A percentile compares a stretch with the other conserved stretches of the same genome.
Conservation (phyloP, 2,113 vertebrate genomes). For the Murina feae region DNA sequence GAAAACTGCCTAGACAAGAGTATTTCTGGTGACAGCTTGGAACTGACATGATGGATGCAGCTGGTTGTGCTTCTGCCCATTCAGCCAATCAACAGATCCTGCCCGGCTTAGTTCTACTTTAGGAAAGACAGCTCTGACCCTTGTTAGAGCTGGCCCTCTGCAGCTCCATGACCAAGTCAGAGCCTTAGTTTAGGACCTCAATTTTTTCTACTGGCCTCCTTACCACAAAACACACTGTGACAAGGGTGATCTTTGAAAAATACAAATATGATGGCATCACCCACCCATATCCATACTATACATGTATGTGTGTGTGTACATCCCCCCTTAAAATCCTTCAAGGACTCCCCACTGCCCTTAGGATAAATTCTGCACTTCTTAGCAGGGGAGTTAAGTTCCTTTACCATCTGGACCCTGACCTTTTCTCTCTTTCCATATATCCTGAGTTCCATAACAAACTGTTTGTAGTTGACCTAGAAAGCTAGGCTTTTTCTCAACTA, state of each 20-base stretch:
- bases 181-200: neutral
- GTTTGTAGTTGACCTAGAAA: neutral
- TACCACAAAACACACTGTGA: neutral
- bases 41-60: neutral
- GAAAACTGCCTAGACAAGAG: neutral
- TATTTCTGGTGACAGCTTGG: neutral
- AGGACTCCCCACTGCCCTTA: neutral
- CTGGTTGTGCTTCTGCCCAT: neutral
- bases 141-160: neutral
- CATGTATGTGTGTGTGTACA: neutral
- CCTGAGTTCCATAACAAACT: neutral
- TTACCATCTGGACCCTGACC: neutral
- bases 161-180: neutral
- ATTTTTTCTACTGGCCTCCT: neutral
- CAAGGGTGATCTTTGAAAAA: neutral
- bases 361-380: neutral
- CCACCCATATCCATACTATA: neutral
- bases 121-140: neutral
- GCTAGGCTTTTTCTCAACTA: neutral
- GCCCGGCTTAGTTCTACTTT: neutral
- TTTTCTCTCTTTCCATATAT: neutral
- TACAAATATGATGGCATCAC: neutral
- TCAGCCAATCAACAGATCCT: neutral
- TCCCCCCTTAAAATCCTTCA: neutral
- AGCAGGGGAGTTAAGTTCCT: neutral